These are phyloP conservation scores for Ennomos erosarius DNA, from an alignment of 2,888 invertebrate species.

Conservation along the genomic window DNA sequence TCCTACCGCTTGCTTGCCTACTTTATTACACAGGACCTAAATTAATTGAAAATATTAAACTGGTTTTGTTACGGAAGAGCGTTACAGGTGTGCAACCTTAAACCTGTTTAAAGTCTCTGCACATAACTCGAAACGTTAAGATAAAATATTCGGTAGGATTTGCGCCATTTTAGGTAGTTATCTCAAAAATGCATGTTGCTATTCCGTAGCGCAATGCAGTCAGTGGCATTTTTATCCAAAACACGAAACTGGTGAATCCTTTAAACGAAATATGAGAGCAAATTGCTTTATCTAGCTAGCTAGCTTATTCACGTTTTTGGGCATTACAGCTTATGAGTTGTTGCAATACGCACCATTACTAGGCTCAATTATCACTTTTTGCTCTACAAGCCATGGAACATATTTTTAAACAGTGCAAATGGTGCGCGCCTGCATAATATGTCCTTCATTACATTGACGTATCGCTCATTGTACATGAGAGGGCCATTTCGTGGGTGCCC, in stretches of 20 bases:
- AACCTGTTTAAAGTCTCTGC: constrained; percentile 24
- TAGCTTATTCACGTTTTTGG: too few species aligned
- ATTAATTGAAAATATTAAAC: too few species aligned
- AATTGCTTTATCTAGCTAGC: not conserved
- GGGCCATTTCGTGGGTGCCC: constrained; percentile 3
- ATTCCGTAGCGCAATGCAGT: constrained; percentile 32
- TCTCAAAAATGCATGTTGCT: constrained; percentile 33
- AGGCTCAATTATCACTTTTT: too few species aligned
- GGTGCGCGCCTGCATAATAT: too few species aligned
- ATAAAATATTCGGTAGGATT: constrained; percentile 28
- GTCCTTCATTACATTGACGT: constrained; percentile 1
- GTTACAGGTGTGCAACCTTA: not conserved
- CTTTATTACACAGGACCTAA: too few species aligned
- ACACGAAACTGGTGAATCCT: constrained; percentile 18
- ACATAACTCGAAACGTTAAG: constrained; percentile 26
- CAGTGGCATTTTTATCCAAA: constrained; percentile 27
- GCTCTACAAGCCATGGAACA: too few species aligned
- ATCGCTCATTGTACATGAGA: not conserved
- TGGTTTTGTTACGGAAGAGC: too few species aligned
- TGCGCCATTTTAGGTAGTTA: constrained; percentile 27
- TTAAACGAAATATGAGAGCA: not conserved
- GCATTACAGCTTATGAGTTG: too few species aligned
- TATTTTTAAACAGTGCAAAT: too few species aligned
- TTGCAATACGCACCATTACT: too few species aligned
- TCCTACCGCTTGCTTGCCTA: too few species aligned